Conservation (phyloP, 2,888 invertebrate species). For the Brassicogethes aeneus region DNA sequence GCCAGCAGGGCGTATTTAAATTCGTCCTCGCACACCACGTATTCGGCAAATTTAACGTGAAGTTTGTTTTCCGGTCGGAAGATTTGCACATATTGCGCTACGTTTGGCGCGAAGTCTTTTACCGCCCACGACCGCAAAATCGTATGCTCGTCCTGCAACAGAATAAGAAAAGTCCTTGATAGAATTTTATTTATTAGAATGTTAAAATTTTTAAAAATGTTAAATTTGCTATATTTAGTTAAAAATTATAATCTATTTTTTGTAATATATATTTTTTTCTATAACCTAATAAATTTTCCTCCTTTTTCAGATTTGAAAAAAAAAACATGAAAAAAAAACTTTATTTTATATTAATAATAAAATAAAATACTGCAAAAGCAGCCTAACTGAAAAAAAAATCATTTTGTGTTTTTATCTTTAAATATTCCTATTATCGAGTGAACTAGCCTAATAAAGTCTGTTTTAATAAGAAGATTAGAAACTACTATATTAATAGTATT, state of each 20-base stretch:
- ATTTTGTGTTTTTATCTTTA: too few relatives aligned
- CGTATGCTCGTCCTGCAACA: constrained; percentile 60
- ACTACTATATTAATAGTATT: too few relatives aligned
- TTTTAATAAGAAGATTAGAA: too few relatives aligned
- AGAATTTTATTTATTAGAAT: constrained; percentile 6
- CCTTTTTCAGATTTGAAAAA: too few relatives aligned
- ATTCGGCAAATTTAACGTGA: constrained; percentile 98
- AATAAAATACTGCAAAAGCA: too few relatives aligned
- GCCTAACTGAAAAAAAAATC: too few relatives aligned
- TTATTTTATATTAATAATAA: too few relatives aligned
- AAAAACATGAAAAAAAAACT: too few relatives aligned
- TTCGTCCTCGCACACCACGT: constrained; percentile 97
- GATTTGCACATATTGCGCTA: constrained; percentile 96
- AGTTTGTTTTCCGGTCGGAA: constrained; percentile 97
- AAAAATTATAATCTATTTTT: too few relatives aligned
- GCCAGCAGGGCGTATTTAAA: constrained; percentile 97
- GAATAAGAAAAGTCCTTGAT: constrained; percentile 13
- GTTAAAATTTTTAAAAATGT: not conserved
- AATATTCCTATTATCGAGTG: too few relatives aligned
- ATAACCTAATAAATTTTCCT: not conserved
- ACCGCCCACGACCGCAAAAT: constrained; percentile 89
- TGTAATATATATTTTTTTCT: too few relatives aligned
- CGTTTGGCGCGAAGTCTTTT: constrained; percentile 93
- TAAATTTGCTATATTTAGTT: not conserved
- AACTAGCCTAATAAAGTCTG: too few relatives aligned